Evolutionary conservation across 1,140 invertebrate genomes (phyloP).

Genomic region (Euura saliciscinereae): DNA sequence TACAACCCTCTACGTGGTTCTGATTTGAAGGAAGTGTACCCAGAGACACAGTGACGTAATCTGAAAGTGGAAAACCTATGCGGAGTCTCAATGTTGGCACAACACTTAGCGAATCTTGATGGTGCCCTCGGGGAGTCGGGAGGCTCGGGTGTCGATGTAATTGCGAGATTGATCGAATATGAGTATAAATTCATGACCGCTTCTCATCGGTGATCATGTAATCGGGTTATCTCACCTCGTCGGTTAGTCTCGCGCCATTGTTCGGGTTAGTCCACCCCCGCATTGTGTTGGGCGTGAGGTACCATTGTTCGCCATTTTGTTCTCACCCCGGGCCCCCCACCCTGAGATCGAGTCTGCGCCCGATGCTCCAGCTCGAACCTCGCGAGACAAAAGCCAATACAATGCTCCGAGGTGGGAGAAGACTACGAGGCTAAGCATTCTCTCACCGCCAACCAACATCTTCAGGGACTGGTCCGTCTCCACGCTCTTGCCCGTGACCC

Average conservation of each 20-base stretch:
- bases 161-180: too few relatives aligned
- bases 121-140: too few relatives aligned
- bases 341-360: not conserved
- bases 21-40: constrained; percentile 10
- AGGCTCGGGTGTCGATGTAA: too few relatives aligned
- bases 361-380: not conserved
- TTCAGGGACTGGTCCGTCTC: not conserved
- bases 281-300: constrained; percentile 11
- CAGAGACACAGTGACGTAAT: too few relatives aligned
- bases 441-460: not conserved
- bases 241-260: not conserved
- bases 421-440: not conserved
- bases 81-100: too few relatives aligned
- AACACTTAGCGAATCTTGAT: too few relatives aligned
- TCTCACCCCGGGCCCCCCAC: not conserved
- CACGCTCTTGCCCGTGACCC: not conserved
- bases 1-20: not conserved
- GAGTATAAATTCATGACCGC: too few relatives aligned
- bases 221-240: not conserved
- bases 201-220: too few relatives aligned
- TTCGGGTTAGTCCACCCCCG: not conserved
- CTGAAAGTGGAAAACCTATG: not conserved
- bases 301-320: constrained; percentile 14
- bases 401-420: not conserved
- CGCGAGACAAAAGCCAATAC: constrained; percentile 11